phyloP scores from a whole-genome alignment of 2,797 vertebrate genomes.

The Lacerta agilis region DNA sequence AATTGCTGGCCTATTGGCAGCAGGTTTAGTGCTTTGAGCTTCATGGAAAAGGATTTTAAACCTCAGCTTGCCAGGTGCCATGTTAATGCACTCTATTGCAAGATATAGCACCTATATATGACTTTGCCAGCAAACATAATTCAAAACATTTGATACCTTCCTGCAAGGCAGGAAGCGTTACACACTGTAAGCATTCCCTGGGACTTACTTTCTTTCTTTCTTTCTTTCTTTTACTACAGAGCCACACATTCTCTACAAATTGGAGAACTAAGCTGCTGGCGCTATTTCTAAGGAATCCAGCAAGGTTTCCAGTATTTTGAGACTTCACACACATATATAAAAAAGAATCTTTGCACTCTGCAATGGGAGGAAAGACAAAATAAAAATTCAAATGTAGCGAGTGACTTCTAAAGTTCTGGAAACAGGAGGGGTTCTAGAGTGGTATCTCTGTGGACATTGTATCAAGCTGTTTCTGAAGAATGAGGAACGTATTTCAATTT shows the following conservation, averaged over 20 bases:
- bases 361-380: neutral
- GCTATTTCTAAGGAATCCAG: constrained; percentile 2
- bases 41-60: constrained; percentile 17
- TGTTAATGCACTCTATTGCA: constrained; percentile 14
- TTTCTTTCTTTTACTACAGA: neutral
- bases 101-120: constrained; percentile 6
- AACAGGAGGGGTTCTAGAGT: neutral
- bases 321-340: neutral
- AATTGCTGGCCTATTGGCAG: constrained; percentile 47
- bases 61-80: constrained; percentile 4
- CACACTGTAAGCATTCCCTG: neutral
- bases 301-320: neutral
- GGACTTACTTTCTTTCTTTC: neutral
- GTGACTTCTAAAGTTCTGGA: neutral
- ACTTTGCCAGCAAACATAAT: neutral
- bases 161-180: neutral
- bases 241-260: neutral
- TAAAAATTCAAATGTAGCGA: neutral
- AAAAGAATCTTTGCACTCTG: neutral
- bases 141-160: constrained; percentile 26
- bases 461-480: neutral
- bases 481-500: neutral
- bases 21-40: constrained; percentile 36
- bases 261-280: constrained; percentile 1
- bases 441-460: neutral